Percentiles rank a stretch among this genome's conserved stretches.
phyloP scores from a whole-genome alignment of 2,113 vertebrate genomes.

The Anolis carolinensis region DNA sequence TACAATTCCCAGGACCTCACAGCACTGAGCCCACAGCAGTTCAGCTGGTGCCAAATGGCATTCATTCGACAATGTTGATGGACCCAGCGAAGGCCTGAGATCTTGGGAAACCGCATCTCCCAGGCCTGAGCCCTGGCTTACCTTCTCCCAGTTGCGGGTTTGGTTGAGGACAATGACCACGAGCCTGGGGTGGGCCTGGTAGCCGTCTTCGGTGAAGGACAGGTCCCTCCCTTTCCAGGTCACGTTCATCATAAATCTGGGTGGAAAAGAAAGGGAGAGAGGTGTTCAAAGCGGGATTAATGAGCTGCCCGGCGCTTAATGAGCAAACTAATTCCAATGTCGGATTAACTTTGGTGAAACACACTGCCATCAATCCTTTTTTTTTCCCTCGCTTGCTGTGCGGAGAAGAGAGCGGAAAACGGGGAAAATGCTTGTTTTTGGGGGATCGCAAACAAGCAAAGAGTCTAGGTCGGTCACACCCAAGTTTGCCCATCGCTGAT shows the following conservation, averaged over 20 bases:
- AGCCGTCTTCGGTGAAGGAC: conserved; percentile 97
- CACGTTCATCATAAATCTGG: conserved; percentile 99
- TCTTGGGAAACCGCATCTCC: no score
- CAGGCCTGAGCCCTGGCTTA: conserved; percentile 55
- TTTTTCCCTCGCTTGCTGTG: neutral
- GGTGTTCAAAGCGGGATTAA: conserved; percentile 64
- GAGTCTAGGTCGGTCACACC: no score
- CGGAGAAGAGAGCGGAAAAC: no score
- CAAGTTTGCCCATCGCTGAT: no score
- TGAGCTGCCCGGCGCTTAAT: conserved; percentile 57
- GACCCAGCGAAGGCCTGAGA: no score
- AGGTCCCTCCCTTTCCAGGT: conserved; percentile 95
- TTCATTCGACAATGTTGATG: no score
- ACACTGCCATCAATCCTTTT: conserved; percentile 6
- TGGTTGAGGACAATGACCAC: conserved; percentile 97
- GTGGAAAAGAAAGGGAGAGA: conserved; percentile 60
- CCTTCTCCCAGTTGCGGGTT: conserved; percentile 97
- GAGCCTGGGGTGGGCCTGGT: conserved; percentile 92
- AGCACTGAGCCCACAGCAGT: no score
- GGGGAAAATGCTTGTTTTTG: no score
- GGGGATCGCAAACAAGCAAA: no score
- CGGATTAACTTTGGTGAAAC: conserved; percentile 26
- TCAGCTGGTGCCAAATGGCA: no score
- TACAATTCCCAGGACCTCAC: no score
- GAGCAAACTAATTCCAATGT: conserved; percentile 40